Evolutionary conservation across 2,888 invertebrate species (phyloP).

Genomic region (Leucoma salicis): DNA sequence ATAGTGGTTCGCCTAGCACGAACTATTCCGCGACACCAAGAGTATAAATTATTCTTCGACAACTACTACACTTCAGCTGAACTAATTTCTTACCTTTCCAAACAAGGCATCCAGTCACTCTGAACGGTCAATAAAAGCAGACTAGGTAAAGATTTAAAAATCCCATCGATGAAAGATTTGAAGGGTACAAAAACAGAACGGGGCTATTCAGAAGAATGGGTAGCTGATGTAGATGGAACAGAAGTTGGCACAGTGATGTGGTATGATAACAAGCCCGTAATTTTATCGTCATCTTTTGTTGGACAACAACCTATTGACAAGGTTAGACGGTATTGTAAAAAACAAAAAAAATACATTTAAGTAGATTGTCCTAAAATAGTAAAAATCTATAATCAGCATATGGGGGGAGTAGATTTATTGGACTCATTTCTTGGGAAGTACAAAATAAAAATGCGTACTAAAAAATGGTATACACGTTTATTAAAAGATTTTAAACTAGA

Average conservation of each 20-base stretch:
- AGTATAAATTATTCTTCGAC: constrained; percentile 20
- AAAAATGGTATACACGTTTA: constrained; percentile 10
- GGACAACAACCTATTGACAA: constrained; percentile 3
- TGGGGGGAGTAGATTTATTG: constrained; percentile 5
- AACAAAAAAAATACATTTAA: not conserved
- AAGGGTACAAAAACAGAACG: constrained; percentile 1
- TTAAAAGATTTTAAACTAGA: constrained; percentile 5
- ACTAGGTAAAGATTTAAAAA: not conserved
- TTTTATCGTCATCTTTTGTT: constrained; percentile 2
- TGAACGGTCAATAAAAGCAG: constrained; percentile 1
- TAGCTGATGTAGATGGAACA: constrained; percentile 1
- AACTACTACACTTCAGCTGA: constrained; percentile 21
- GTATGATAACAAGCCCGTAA: constrained; percentile 3
- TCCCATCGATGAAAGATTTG: not conserved
- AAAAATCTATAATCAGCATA: constrained; percentile 1
- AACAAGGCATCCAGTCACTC: constrained; percentile 4
- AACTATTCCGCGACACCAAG: constrained; percentile 1
- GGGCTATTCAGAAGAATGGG: constrained; percentile 5
- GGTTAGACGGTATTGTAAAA: constrained; percentile 2
- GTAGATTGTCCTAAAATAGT: not conserved
- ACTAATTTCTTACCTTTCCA: constrained; percentile 18
- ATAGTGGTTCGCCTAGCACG: constrained; percentile 1
- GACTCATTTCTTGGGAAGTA: constrained; percentile 6
- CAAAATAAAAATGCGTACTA: constrained; percentile 8
- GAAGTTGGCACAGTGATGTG: constrained; percentile 1